Percentiles rank a stretch among this genome's conserved stretches.
Evolutionary conservation across 2,113 vertebrate species (phyloP).

Genomic region (Peromyscus californicus): DNA sequence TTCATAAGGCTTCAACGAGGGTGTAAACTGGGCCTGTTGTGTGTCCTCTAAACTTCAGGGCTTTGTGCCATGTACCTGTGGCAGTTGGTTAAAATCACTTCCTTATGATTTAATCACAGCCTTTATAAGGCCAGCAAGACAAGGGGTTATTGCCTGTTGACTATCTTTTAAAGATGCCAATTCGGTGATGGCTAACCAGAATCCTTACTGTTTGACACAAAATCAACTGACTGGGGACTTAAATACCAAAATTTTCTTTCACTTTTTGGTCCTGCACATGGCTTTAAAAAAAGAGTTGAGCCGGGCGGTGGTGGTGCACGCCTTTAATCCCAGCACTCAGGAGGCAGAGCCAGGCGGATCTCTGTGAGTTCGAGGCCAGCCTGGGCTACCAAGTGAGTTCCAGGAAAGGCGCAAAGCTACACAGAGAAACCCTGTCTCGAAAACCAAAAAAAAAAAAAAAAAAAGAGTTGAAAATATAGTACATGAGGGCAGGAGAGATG

Average conservation of each 20-base stretch:
- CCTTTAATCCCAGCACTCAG: too few species aligned
- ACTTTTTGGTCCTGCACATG: background rate
- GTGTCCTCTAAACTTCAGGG: background rate
- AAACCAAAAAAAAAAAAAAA: rapidly evolving
- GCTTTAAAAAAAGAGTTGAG: too few species aligned
- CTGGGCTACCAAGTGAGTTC: too few species aligned
- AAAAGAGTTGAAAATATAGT: background rate
- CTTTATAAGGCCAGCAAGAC: background rate
- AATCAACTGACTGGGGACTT: background rate
- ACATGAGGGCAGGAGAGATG: background rate
- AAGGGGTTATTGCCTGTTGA: background rate
- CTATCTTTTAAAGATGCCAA: background rate
- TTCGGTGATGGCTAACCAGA: background rate
- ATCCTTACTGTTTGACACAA: background rate
- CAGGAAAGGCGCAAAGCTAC: too few species aligned
- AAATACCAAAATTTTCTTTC: background rate
- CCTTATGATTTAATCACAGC: background rate
- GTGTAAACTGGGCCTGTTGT: background rate
- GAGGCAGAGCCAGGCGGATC: too few species aligned
- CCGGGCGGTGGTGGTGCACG: too few species aligned
- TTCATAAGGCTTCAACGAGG: background rate
- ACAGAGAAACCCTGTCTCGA: too few species aligned
- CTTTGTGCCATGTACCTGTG: background rate
- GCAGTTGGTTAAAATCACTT: background rate
- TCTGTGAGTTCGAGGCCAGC: too few species aligned